Percentiles rank a stretch among this genome's conserved stretches.
Conservation (phyloP, 2,797 vertebrate genomes). For the Tapirus indicus region DNA sequence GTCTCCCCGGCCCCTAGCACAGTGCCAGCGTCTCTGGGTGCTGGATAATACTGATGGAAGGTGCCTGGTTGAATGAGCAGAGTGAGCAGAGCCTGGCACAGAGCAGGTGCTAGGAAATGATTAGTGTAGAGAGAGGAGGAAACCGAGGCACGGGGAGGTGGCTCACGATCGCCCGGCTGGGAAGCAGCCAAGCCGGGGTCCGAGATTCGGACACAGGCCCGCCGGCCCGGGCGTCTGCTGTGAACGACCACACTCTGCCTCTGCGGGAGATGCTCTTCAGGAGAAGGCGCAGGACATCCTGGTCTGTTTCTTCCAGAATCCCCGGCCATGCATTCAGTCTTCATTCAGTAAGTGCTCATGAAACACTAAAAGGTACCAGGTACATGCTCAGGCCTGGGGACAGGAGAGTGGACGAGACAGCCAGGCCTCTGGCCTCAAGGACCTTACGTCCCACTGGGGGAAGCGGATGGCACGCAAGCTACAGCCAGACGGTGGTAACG, state of each 20-base stretch:
- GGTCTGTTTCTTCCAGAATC: background rate
- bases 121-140: background rate
- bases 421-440: background rate
- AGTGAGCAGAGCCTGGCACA: background rate
- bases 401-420: background rate
- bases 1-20: background rate
- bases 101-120: background rate
- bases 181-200: background rate
- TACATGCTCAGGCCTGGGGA: background rate
- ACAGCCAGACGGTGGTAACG: accelerated
- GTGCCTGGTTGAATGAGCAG: background rate
- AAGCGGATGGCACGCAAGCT: background rate
- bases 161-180: background rate
- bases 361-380: background rate
- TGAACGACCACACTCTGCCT: no score
- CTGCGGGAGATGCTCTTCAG: background rate
- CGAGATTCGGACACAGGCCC: accelerated
- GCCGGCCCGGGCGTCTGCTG: background rate
- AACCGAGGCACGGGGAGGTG: background rate
- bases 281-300: background rate
- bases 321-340: background rate
- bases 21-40: background rate
- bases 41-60: background rate
- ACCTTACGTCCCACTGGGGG: background rate
- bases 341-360: background rate